A percentile compares a stretch with the other conserved stretches of the same genome.
Evolutionary conservation across 2,888 invertebrate genomes (phyloP).

Genomic region (Nysson spinosus): DNA sequence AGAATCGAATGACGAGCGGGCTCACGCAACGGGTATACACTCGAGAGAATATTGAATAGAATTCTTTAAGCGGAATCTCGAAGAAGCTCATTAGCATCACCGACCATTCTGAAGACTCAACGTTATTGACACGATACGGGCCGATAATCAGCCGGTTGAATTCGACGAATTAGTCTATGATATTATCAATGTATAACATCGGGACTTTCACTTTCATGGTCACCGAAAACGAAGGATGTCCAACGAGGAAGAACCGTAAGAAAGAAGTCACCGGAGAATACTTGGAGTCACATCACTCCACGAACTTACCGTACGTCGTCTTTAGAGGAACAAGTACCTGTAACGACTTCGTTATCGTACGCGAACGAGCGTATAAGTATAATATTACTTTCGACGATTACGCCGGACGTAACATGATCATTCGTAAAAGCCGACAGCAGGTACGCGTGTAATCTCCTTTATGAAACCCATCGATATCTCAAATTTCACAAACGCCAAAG

Average conservation of each 20-base stretch:
- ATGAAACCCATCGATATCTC: slow-evolving; percentile 40
- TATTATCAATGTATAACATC: slow-evolving; percentile 29
- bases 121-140: background rate
- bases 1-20: background rate
- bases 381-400: slow-evolving; percentile 56
- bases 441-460: slow-evolving; percentile 42
- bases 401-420: slow-evolving; percentile 50
- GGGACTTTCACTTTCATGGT: slow-evolving; percentile 27
- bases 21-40: background rate
- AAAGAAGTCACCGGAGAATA: slow-evolving; percentile 16
- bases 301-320: background rate
- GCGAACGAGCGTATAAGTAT: slow-evolving; percentile 34
- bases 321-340: slow-evolving; percentile 9
- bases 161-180: slow-evolving; percentile 23
- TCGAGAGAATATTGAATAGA: background rate
- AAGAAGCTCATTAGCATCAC: slow-evolving; percentile 11
- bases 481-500: slow-evolving; percentile 42
- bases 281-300: slow-evolving; percentile 8
- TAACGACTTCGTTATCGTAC: slow-evolving; percentile 39
- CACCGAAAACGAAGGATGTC: background rate
- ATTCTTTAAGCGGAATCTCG: background rate
- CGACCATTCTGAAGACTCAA: slow-evolving; percentile 1
- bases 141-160: slow-evolving; percentile 15
- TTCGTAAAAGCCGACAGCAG: slow-evolving; percentile 37
- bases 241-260: background rate